These are phyloP conservation scores for Coenobita brevimanus DNA, from an alignment of 1,140 invertebrate species.

Conservation along the genomic window DNA sequence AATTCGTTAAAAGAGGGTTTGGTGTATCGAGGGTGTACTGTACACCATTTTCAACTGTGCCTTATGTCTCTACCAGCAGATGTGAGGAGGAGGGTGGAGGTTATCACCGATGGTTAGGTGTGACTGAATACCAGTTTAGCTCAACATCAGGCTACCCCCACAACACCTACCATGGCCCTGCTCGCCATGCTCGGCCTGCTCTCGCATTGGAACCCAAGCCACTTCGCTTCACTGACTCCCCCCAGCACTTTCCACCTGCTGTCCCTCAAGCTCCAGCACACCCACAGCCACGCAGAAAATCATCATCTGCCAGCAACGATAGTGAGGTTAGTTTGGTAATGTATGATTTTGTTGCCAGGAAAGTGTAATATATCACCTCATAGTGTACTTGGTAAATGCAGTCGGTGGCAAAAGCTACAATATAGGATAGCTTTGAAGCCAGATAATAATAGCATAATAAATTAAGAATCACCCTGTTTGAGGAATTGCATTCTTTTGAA, in stretches of 20 bases:
- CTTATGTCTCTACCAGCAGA: constrained; percentile 54
- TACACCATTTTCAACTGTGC: too few relatives aligned
- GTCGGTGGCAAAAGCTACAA: too few relatives aligned
- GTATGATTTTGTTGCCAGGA: not conserved
- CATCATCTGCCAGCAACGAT: constrained; percentile 57
- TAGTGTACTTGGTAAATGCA: too few relatives aligned
- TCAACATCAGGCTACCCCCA: constrained; percentile 80
- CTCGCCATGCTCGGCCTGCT: constrained; percentile 83
- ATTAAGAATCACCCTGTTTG: too few relatives aligned
- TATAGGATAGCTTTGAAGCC: too few relatives aligned
- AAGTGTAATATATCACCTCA: too few relatives aligned
- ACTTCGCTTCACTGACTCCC: constrained; percentile 84
- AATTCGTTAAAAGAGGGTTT: too few relatives aligned
- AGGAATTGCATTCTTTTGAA: too few relatives aligned
- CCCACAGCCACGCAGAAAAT: constrained; percentile 52
- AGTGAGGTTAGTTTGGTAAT: constrained; percentile 30
- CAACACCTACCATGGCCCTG: constrained; percentile 93
- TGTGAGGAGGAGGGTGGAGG: constrained; percentile 72
- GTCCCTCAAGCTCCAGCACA: constrained; percentile 41
- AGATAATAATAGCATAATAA: too few relatives aligned
- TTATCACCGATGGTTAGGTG: constrained; percentile 72
- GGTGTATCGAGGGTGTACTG: too few relatives aligned
- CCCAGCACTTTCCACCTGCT: constrained; percentile 78
- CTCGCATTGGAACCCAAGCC: constrained; percentile 76
- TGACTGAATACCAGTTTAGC: constrained; percentile 78